These are phyloP conservation scores for Ectropis crepuscularia DNA, from an alignment of 2,888 invertebrate genomes.

Conservation along the genomic window DNA sequence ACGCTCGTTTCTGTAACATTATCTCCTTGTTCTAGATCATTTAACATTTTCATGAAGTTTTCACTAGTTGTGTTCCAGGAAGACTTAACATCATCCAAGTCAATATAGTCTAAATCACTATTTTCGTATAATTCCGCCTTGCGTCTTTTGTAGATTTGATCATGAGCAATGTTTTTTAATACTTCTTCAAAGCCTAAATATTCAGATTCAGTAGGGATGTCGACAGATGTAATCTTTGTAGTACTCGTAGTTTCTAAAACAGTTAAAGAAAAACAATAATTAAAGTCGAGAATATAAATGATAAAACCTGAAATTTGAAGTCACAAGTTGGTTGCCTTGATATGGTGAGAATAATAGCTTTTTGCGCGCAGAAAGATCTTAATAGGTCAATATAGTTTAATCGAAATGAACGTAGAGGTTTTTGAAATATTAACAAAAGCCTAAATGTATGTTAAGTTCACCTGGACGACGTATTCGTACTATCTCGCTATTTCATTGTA, in stretches of 20 bases:
- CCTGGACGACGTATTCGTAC: too few species aligned
- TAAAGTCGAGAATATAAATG: background rate
- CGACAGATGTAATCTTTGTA: conserved; percentile 1
- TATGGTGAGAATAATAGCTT: too few species aligned
- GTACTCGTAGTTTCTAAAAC: conserved; percentile 2
- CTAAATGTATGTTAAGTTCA: too few species aligned
- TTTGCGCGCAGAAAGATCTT: too few species aligned
- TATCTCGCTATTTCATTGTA: too few species aligned
- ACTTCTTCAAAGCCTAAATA: conserved; percentile 60
- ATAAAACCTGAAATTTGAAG: too few species aligned
- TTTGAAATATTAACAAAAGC: too few species aligned
- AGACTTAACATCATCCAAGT: conserved; percentile 40
- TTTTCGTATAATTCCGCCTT: conserved; percentile 40
- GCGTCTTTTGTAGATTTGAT: conserved; percentile 43
- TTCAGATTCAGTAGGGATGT: conserved; percentile 30
- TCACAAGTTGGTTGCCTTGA: too few species aligned
- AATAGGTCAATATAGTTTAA: too few species aligned
- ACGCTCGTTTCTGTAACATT: conserved; percentile 32
- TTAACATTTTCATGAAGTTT: conserved; percentile 31
- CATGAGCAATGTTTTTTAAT: conserved; percentile 50
- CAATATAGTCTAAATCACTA: conserved; percentile 40
- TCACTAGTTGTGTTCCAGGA: conserved; percentile 29
- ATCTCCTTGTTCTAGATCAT: conserved; percentile 33
- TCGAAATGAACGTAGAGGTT: too few species aligned
- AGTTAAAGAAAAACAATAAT: background rate